A percentile compares a stretch with the other conserved stretches of the same genome.
Evolutionary conservation across 2,888 invertebrate species (phyloP).

Genomic region (Microctonus aethiopoides): DNA sequence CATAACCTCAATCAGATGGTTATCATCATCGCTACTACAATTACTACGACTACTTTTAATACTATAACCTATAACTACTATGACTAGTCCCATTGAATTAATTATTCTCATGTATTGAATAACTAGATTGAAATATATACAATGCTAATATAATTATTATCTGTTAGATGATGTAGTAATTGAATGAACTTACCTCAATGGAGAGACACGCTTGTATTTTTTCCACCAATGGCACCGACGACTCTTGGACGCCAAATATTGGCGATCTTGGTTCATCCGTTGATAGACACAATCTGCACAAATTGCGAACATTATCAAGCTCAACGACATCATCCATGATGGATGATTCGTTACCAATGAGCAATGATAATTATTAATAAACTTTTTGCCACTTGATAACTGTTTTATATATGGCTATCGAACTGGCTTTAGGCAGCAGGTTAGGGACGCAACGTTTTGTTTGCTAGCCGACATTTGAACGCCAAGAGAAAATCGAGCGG

Average conservation of each 20-base stretch:
- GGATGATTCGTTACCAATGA: slow-evolving; percentile 8
- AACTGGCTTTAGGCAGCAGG: slow-evolving; percentile 41
- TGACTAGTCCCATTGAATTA: neutral
- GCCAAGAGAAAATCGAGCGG: slow-evolving; percentile 43
- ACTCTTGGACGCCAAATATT: slow-evolving; percentile 71
- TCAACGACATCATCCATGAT: slow-evolving; percentile 56
- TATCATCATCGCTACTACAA: too few relatives aligned
- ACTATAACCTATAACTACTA: too few relatives aligned
- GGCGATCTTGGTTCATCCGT: slow-evolving; percentile 73
- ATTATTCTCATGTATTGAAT: too few relatives aligned
- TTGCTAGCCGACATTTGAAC: slow-evolving; percentile 53
- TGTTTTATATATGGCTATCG: neutral
- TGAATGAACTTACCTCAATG: slow-evolving; percentile 70
- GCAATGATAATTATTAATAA: neutral
- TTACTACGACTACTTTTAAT: too few relatives aligned
- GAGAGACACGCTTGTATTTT: slow-evolving; percentile 76
- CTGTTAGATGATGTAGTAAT: neutral
- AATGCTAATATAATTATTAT: neutral
- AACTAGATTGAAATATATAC: neutral
- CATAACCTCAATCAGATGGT: neutral
- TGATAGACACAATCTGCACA: slow-evolving; percentile 75
- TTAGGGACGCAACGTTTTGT: slow-evolving; percentile 57
- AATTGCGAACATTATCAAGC: slow-evolving; percentile 62
- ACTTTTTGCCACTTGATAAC: neutral
- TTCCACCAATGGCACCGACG: slow-evolving; percentile 69